Base-by-base conservation (phyloP, 2,888 invertebrate genomes). In the Yponomeuta plumbellus region DNA sequence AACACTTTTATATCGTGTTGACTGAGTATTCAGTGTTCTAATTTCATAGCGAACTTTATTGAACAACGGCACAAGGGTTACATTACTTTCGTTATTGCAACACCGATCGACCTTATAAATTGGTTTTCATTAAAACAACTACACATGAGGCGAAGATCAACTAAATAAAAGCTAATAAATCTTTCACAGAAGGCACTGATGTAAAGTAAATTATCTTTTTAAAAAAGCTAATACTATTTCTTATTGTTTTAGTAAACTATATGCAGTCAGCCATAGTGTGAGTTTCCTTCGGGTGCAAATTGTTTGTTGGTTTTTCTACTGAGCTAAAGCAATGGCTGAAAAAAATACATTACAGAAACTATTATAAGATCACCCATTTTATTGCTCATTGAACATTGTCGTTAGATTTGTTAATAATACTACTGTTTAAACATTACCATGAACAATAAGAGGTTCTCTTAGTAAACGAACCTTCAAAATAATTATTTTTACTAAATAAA, bases 401-500 rank as follows among this genome's bases (percentile, higher is more conserved):
- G 66, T 70, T 71, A 70, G 67, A 73, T 74, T 52, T 73, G 73
- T 73, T 76, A 71, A 74, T 63, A 40, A 20, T 44, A 17, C 17
- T 34, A 20, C n/a, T 44, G 59, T 59, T 20, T 21, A n/a, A 40
- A 63, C 44, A 52, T 52, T 52, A 52, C 17, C 3, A 63, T 40
- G 63, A 63, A 52, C 59, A 63, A 44, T 63, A 44, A 22, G 40
- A 63, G 44, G 34, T 21, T 40, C 40, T 22, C 69, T 69, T 71
- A 70, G 72, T 71, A 72, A 74, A 69, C 68, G 68, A 71, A 66
- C 66, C 59, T 73, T 72, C 69, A 73, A 58, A 56, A 66, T 44
- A n/a, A 64, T 39, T 64, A 79, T 78, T 64, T 79, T 80, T 71
- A 77, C 81, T 90, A 90, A 90, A 90, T 90, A 89, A 90, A 90